Evolutionary conservation across 2,113 vertebrate species (phyloP), one percentile per base, ranked within the genome.

Genomic region (Phylloscopus trochiloides): DNA sequence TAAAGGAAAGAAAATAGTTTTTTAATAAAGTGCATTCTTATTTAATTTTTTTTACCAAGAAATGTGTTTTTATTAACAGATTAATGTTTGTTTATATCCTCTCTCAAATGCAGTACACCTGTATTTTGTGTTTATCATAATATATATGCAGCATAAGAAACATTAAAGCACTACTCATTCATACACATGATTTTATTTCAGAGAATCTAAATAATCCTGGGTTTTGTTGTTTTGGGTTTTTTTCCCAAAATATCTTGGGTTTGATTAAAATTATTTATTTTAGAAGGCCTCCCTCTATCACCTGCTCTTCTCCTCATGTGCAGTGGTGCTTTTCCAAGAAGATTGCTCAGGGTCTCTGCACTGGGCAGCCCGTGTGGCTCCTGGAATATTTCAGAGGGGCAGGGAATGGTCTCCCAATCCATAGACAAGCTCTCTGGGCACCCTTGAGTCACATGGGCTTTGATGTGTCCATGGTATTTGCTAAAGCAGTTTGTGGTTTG

Each of bases 401-500:
- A 26, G 25, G 14, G 22, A 36, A 77, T 52, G 43, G 12, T 47
- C 6, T 81, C 22, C 29, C 38, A 51, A 1, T 24, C 22, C 36
- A 36, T 0, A 26, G 52, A n/a, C 3, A 76, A 67, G 2, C 29
- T 47, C 51, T 17, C 21, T 81, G 47, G 58, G 22, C 43, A 32
- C 20, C 16, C 7, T 50, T 4, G 32, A 21, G 20, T 40, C 11
- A 0, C 9, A 22, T 0, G 4, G n/a, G 17, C 14, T 20, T 36
- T 14, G 38, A 4, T 6, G 7, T 48, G 19, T 24, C 54, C 29
- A 8, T 47, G 58, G 6, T 3, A 42, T 58, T 86, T 90, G 43
- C 28, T 63, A 15, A 52, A 63, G 24, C 10, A 31, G 5, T 58
- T 58, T 77, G 17, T 72, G 47, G 19, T 47, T 51, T 17, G 26